Conservation (phyloP, 2,113 vertebrate species). For the Silurus meridionalis region DNA sequence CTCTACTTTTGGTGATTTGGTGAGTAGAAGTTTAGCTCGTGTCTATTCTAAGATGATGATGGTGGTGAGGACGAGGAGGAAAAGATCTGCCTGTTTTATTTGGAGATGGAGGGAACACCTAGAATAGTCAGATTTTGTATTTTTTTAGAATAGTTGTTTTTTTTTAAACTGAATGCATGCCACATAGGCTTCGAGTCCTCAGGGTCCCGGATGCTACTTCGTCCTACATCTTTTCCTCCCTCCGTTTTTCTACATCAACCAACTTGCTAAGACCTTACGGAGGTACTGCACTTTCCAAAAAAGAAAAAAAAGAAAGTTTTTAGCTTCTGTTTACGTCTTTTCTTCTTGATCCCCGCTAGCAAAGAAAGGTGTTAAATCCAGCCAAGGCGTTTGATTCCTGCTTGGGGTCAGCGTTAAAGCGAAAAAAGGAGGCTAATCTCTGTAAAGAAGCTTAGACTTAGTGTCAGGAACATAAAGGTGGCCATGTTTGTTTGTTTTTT, state of each 20-base stretch:
- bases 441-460: conserved; percentile 76
- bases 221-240: neutral
- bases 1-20: conserved; percentile 32
- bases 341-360: neutral
- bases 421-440: conserved; percentile 70
- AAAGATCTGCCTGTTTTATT: neutral
- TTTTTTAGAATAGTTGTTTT: neutral
- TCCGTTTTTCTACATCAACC: neutral
- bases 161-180: neutral
- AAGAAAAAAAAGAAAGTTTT: neutral
- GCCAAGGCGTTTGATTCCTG: conserved; percentile 15
- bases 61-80: neutral
- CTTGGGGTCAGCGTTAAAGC: conserved; percentile 8
- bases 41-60: neutral
- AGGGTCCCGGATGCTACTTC: neutral
- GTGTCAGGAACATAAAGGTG: conserved; percentile 64
- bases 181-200: neutral
- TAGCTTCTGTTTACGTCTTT: neutral
- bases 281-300: neutral
- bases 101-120: neutral
- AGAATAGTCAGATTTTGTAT: neutral
- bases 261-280: neutral
- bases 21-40: conserved; percentile 43
- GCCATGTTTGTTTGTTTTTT: neutral
- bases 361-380: conserved; percentile 14